A percentile compares a stretch with the other conserved stretches of the same genome.
Conservation (phyloP, 2,113 vertebrate genomes). For the Strix aluco region DNA sequence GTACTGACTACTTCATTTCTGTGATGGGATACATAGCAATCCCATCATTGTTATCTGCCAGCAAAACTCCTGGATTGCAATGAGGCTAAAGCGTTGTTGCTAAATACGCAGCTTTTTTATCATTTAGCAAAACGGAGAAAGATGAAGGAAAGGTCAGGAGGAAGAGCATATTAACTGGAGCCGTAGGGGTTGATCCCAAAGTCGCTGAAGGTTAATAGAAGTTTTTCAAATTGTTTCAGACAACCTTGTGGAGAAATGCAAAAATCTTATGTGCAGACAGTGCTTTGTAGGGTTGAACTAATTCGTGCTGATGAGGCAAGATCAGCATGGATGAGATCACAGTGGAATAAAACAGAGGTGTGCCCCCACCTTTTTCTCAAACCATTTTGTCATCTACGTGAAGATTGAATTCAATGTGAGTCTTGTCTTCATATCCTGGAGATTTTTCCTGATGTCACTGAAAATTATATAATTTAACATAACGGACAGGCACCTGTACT, state of each 20-base stretch:
- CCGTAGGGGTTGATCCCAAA: neutral
- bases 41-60: neutral
- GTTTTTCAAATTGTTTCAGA: neutral
- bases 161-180: neutral
- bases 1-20: neutral
- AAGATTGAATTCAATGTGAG: neutral
- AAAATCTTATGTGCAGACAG: neutral
- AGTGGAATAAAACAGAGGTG: neutral
- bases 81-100: neutral
- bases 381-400: neutral
- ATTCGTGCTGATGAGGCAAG: neutral
- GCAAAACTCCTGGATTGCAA: neutral
- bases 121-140: neutral
- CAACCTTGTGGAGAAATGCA: neutral
- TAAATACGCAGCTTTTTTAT: neutral
- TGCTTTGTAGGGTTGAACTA: neutral
- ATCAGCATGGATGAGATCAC: rapidly evolving
- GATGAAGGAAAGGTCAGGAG: neutral
- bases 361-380: neutral
- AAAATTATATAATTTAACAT: too few relatives aligned
- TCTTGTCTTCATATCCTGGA: neutral
- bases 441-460: neutral
- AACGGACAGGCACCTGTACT: neutral
- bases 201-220: neutral
- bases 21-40: neutral